Percentiles rank a stretch among this genome's conserved stretches.
phyloP scores from a whole-genome alignment of 2,797 vertebrate genomes.

The Rhyacichthys aspro region DNA sequence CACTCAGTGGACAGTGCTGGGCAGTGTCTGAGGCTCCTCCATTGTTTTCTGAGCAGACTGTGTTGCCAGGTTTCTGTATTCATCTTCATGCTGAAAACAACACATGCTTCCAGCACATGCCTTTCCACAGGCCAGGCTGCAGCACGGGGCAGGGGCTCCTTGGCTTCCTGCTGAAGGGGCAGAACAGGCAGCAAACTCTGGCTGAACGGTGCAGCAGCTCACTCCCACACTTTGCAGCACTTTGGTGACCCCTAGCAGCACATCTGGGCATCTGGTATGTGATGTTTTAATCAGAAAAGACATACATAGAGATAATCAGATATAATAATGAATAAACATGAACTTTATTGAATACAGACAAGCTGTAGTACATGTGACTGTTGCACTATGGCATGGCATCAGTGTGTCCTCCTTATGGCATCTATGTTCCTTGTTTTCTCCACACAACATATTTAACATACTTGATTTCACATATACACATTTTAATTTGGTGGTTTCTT shows the following conservation, averaged over 20 bases:
- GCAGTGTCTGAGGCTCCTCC: conserved; percentile 48
- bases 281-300: no score
- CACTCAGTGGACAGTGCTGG: conserved; percentile 58
- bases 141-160: conserved; percentile 25
- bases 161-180: background rate
- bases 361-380: no score
- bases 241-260: conserved; percentile 65
- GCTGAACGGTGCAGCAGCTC: conserved; percentile 79
- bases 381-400: no score
- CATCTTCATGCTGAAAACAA: conserved; percentile 53
- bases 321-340: background rate
- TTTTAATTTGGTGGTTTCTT: no score
- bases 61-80: conserved; percentile 6
- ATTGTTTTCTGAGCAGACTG: conserved; percentile 42
- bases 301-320: background rate
- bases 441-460: no score
- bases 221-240: conserved; percentile 71
- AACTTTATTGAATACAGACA: no score
- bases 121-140: conserved; percentile 70
- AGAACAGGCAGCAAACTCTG: conserved; percentile 64
- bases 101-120: conserved; percentile 73
- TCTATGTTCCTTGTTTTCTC: no score
- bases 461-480: no score
- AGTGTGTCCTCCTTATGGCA: no score
- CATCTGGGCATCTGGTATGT: conserved; percentile 58